These are phyloP conservation scores for Prorops nasuta DNA, from an alignment of 1,140 invertebrate genomes.

Conservation along the genomic window DNA sequence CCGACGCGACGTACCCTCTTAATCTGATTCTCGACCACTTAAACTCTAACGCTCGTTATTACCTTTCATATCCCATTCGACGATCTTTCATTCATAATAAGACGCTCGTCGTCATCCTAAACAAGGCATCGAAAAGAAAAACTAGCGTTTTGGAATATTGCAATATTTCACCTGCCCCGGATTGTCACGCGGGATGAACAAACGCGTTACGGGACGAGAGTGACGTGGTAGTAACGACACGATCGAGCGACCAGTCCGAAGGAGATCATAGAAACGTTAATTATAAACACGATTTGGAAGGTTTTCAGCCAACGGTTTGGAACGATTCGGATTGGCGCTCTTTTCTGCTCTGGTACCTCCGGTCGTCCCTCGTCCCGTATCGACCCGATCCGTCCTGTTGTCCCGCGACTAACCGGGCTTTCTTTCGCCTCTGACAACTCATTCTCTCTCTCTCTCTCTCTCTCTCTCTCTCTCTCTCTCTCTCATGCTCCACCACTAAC, in stretches of 20 bases:
- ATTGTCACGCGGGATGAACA: constrained; percentile 7
- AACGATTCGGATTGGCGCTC: constrained; percentile 15
- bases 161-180: constrained; percentile 43
- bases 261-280: not conserved
- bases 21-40: no score
- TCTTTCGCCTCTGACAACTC: not conserved
- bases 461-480: no score
- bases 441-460: no score
- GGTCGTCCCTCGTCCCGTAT: not conserved
- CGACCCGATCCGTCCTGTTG: no score
- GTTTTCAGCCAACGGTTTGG: constrained; percentile 12
- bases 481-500: no score
- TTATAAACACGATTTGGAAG: constrained; percentile 2
- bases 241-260: no score
- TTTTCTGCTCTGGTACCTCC: not conserved
- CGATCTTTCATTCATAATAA: no score
- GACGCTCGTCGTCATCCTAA: no score
- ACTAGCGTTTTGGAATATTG: constrained; percentile 52
- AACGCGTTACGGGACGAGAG: not conserved
- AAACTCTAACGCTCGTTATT: no score
- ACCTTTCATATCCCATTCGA: no score
- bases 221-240: constrained; percentile 20
- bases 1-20: no score
- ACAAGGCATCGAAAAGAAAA: no score
- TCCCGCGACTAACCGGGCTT: not conserved